Evolutionary conservation across 23 tunicate genomes (phyloP).

Genomic region (Halocynthia aurantium): DNA sequence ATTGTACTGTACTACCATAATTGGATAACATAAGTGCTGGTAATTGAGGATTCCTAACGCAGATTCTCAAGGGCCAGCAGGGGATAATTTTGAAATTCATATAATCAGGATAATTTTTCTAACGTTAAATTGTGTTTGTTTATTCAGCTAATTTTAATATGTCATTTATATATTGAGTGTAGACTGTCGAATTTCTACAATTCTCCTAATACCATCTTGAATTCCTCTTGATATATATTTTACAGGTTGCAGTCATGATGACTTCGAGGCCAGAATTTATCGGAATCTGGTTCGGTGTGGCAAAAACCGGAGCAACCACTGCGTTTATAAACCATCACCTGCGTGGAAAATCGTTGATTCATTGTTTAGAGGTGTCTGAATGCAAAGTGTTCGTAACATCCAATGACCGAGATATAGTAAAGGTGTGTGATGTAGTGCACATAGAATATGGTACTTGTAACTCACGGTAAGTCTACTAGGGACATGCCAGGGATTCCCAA

Average conservation of each 20-base stretch:
- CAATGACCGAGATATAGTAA: conserved; percentile 30
- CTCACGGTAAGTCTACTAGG: neutral
- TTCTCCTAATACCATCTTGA: too few species aligned
- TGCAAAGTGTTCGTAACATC: conserved; percentile 44
- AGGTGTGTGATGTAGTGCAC: conserved; percentile 16
- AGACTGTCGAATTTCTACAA: too few species aligned
- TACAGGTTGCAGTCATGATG: conserved; percentile 76
- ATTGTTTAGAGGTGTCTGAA: conserved; percentile 75
- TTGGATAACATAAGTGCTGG: too few species aligned
- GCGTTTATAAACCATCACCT: conserved; percentile 72
- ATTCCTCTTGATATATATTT: neutral
- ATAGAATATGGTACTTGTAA: neutral
- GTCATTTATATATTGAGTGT: too few species aligned
- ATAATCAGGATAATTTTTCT: too few species aligned
- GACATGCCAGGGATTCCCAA: neutral
- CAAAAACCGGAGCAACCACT: conserved; percentile 39
- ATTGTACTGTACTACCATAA: too few species aligned
- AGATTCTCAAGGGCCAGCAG: too few species aligned
- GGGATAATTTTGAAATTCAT: too few species aligned
- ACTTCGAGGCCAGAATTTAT: conserved; percentile 67
- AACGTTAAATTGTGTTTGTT: too few species aligned
- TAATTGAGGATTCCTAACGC: too few species aligned
- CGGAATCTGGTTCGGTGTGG: conserved; percentile 56
- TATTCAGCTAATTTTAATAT: too few species aligned
- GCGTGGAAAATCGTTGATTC: conserved; percentile 56